Percentiles rank a stretch among this genome's conserved stretches.
Evolutionary conservation across 1,140 invertebrate genomes (phyloP).

Genomic region (Brachionus plicatilis): DNA sequence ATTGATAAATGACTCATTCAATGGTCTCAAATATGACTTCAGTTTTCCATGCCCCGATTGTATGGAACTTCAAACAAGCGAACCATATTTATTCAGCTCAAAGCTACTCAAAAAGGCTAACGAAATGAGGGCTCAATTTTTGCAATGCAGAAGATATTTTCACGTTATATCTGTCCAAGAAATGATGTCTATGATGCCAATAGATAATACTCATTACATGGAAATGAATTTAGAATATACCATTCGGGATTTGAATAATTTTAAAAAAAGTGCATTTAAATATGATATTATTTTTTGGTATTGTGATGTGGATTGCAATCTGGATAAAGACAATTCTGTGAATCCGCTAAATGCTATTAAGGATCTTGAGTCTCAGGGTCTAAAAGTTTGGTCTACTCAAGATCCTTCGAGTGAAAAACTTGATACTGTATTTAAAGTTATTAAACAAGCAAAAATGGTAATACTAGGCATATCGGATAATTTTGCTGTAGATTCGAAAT

Average conservation of each 20-base stretch:
- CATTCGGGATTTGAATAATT: conserved; percentile 46
- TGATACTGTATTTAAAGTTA: background rate
- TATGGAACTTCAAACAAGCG: conserved; percentile 41
- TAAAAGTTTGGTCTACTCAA: background rate
- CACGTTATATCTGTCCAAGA: conserved; percentile 52
- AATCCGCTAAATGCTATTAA: conserved; percentile 44
- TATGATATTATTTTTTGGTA: conserved; percentile 48
- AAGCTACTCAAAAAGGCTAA: conserved; percentile 47
- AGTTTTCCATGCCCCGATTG: conserved; percentile 52
- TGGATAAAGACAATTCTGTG: background rate
- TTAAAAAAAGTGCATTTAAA: conserved; percentile 45
- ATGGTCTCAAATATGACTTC: conserved; percentile 50
- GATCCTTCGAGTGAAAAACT: background rate
- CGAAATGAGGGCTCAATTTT: conserved; percentile 50
- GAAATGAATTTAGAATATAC: conserved; percentile 50
- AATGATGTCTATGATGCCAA: conserved; percentile 48
- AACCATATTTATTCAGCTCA: conserved; percentile 44
- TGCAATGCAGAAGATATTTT: conserved; percentile 54
- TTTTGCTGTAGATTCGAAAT: background rate
- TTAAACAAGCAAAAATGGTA: background rate
- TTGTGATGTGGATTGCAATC: conserved; percentile 38
- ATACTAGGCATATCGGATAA: background rate
- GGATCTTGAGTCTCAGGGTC: conserved; percentile 42
- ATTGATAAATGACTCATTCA: conserved; percentile 50
- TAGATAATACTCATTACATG: conserved; percentile 46